Conservation (phyloP, 2,797 vertebrate genomes). For the Pangasius mekongensis region DNA sequence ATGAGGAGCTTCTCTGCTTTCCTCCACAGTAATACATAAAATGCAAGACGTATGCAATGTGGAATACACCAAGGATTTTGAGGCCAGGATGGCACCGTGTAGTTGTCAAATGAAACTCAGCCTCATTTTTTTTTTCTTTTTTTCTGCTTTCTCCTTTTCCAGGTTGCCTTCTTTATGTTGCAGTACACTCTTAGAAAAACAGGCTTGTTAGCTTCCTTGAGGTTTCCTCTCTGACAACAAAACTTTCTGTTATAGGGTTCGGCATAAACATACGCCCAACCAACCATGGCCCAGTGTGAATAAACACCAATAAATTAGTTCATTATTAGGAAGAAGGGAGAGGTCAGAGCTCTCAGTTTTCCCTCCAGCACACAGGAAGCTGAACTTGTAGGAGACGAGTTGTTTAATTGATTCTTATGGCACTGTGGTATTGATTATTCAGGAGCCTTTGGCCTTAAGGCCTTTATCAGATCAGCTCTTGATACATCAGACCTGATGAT, state of each 20-base stretch:
- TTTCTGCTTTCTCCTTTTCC: background rate
- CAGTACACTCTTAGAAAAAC: background rate
- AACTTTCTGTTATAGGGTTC: background rate
- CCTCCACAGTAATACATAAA: constrained; percentile 42
- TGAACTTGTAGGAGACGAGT: constrained; percentile 64
- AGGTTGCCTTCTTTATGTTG: constrained; percentile 4
- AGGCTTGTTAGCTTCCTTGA: background rate
- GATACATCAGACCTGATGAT: constrained; percentile 48
- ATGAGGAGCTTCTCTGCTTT: constrained; percentile 33
- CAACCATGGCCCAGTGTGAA: constrained; percentile 28
- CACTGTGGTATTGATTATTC: constrained; percentile 79
- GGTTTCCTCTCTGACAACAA: background rate
- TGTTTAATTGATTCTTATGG: constrained; percentile 86
- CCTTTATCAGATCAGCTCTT: constrained; percentile 67
- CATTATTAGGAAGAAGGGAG: constrained; percentile 50
- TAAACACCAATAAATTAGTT: constrained; percentile 51
- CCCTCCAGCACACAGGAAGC: constrained; percentile 62
- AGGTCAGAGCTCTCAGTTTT: constrained; percentile 62
- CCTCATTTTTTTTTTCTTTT: constrained; percentile 16
- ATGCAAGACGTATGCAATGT: background rate
- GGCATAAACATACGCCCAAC: background rate
- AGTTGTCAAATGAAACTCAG: constrained; percentile 37
- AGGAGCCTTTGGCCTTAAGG: constrained; percentile 82
- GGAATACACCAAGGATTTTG: constrained; percentile 36
- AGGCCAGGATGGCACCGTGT: constrained; percentile 22